Base-by-base conservation (phyloP, 2,797 vertebrate species). In the Sandelia bainsii region DNA sequence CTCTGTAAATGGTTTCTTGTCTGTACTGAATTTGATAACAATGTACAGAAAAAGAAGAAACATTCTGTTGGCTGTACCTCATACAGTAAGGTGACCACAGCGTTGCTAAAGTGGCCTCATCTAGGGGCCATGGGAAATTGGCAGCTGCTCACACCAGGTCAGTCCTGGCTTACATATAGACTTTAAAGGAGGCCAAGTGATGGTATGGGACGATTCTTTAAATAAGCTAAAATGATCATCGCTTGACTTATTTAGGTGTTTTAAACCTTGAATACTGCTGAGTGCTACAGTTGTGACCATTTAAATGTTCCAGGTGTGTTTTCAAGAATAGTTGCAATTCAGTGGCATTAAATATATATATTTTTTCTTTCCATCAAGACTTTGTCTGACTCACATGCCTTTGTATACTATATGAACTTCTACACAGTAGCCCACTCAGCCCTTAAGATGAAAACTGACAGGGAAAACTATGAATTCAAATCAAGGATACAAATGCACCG, bases 101-200 rank as follows among this genome's bases (percentile, higher is more conserved):
- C 70, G 80, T 77, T 77, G 64, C 63, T 76, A 19, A 77, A 65
- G 58, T 4, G 19, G 50, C 69, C 72, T 51, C 57, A 27, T 50
- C 6, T 34, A 50, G 72, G 69, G 57, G 54, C 63, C 56, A 53
- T 81, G 77, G 70, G 86, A 89, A 87, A 85, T 46, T 75, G 89
- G 88, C 91, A 92, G 90, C 91, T 93, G 87, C 73, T 90, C 62
- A 77, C 23, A 54, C 75, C 61, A 65, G 66, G 74, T 81, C 56
- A 66, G 73, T 85, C 69, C 78, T 82, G 59, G 66, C 19, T 79
- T 65, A 70, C 56, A 58, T 56, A 66, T 8, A 62, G 42, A 84
- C 72, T 46, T 72, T 42, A 5, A 49, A 86, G 65, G 22, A 79
- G 67, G 72, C 81, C 72, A 81, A 78, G 78, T 19, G 64, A 75